A percentile compares a stretch with the other conserved stretches of the same genome.
phyloP scores from a whole-genome alignment of 2,113 vertebrate genomes.

The Camelus dromedarius region DNA sequence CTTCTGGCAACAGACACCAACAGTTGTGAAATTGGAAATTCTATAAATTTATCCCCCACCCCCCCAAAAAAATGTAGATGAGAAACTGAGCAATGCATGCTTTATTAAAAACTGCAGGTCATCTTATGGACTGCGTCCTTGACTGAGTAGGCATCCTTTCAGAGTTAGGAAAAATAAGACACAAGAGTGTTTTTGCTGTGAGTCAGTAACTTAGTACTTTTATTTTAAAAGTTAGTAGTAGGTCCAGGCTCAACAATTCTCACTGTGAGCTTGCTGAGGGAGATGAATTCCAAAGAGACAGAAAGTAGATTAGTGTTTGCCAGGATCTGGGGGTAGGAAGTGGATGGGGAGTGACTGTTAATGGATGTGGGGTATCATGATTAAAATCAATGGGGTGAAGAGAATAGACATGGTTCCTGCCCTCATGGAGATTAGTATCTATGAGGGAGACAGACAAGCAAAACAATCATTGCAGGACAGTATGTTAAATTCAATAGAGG shows the following conservation, averaged over 20 bases:
- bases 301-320: not conserved
- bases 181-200: not conserved
- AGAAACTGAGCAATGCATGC: not conserved
- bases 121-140: not conserved
- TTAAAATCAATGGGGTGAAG: not conserved
- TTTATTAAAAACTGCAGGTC: not conserved
- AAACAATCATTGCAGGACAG: not conserved
- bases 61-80: not conserved
- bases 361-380: not conserved
- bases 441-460: not conserved
- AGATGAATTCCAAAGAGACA: not conserved
- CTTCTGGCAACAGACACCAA: not conserved
- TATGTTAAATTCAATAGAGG: not conserved
- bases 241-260: not conserved
- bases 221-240: constrained; percentile 14
- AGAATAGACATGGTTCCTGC: not conserved
- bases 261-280: not conserved
- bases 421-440: not conserved
- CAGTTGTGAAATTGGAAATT: not conserved
- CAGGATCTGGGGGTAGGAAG: too few relatives aligned
- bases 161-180: constrained; percentile 28
- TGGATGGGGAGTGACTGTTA: not conserved
- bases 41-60: not conserved
- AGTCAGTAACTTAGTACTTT: not conserved
- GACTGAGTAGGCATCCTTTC: not conserved